Percentiles rank a stretch among this genome's conserved stretches.
Conservation (phyloP, 2,888 invertebrate genomes). For the Megalurothrips usitatus region DNA sequence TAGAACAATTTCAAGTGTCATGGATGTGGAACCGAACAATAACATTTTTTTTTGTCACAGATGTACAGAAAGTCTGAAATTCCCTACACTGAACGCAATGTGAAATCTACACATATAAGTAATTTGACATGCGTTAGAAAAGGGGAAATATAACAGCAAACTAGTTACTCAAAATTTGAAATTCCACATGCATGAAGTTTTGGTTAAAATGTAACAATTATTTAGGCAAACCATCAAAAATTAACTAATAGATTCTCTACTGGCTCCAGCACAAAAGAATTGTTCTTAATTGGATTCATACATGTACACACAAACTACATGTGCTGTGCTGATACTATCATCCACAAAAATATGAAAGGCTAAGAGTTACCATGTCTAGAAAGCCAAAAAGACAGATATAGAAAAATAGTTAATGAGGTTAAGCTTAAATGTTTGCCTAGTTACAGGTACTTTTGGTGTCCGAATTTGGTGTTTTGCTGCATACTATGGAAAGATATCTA, state of each 20-base stretch:
- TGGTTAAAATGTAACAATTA: background rate
- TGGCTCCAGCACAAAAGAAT: background rate
- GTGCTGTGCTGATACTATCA: background rate
- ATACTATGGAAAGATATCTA: background rate
- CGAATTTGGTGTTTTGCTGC: background rate
- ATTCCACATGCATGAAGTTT: background rate
- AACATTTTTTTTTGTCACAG: background rate
- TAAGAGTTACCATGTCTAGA: background rate
- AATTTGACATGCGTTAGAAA: background rate
- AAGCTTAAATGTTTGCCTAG: background rate
- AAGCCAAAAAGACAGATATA: background rate
- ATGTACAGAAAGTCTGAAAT: background rate
- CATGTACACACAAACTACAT: background rate
- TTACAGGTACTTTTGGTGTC: slow-evolving; percentile 12
- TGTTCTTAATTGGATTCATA: background rate
- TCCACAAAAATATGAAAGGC: background rate
- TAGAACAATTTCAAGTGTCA: background rate
- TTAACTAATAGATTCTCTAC: background rate
- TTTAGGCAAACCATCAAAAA: background rate
- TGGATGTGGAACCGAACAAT: background rate
- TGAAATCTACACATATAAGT: background rate
- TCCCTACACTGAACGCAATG: background rate
- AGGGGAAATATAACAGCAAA: background rate
- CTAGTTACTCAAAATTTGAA: background rate
- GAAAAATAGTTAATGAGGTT: slow-evolving; percentile 11